phyloP scores from a whole-genome alignment of 2,888 invertebrate genomes.

The Xestia xanthographa region DNA sequence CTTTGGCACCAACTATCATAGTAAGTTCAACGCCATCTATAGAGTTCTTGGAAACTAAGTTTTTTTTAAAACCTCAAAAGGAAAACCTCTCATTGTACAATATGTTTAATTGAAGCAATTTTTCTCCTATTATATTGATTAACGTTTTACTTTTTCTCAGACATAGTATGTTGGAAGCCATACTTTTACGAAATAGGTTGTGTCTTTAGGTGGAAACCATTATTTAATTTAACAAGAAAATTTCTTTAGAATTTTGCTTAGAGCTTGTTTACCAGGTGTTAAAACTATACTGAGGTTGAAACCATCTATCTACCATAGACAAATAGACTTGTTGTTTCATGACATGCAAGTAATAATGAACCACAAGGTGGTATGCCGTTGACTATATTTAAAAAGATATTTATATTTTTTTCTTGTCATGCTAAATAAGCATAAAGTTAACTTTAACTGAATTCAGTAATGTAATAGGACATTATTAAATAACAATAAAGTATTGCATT shows the following conservation, averaged over 20 bases:
- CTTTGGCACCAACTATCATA: too few species aligned
- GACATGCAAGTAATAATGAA: background rate
- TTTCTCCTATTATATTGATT: too few species aligned
- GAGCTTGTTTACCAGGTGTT: background rate
- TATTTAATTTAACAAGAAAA: background rate
- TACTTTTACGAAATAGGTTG: background rate
- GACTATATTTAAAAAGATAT: background rate
- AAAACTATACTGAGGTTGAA: background rate
- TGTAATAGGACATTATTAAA: background rate
- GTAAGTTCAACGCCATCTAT: too few species aligned
- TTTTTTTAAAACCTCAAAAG: too few species aligned
- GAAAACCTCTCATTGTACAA: too few species aligned
- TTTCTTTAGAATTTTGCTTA: background rate
- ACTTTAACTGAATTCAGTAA: background rate
- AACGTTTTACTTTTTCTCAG: background rate
- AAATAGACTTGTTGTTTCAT: background rate
- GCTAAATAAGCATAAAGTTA: background rate
- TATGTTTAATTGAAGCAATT: too few species aligned
- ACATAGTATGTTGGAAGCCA: background rate
- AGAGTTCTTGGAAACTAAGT: too few species aligned
- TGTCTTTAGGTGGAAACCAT: background rate
- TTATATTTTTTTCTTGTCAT: conserved; percentile 8
- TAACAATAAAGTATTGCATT: background rate
- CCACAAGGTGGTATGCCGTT: background rate
- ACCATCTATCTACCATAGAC: background rate